phyloP scores from a whole-genome alignment of 2,888 invertebrate genomes.

The Proisotoma minuta region DNA sequence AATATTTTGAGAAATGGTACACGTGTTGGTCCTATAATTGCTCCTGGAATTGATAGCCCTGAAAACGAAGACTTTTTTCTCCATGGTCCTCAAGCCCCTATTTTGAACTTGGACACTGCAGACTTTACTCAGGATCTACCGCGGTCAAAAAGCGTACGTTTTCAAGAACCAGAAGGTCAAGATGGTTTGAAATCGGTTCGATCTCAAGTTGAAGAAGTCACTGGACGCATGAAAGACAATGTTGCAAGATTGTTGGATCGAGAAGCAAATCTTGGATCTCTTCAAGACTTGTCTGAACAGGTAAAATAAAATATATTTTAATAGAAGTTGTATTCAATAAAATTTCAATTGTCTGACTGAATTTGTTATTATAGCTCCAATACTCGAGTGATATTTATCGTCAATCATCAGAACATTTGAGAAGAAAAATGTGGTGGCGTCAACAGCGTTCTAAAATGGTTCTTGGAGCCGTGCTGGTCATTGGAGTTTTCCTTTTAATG shows the following conservation, averaged over 20 bases:
- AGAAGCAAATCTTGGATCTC: constrained; percentile 39
- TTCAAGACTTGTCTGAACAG: constrained; percentile 41
- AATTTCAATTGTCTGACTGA: background rate
- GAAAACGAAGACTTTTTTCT: constrained; percentile 40
- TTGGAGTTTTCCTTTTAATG: constrained; percentile 32
- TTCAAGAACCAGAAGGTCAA: constrained; percentile 34
- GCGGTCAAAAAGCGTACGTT: constrained; percentile 42
- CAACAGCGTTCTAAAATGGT: constrained; percentile 40
- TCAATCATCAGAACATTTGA: constrained; percentile 40
- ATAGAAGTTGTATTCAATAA: background rate
- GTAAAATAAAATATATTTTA: constrained; percentile 14
- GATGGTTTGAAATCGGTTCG: constrained; percentile 25
- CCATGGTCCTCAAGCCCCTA: constrained; percentile 35
- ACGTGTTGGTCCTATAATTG: constrained; percentile 24
- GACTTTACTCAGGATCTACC: constrained; percentile 23
- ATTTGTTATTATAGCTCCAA: constrained; percentile 29
- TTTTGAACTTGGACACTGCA: constrained; percentile 34
- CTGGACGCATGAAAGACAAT: constrained; percentile 42
- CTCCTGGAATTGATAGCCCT: constrained; percentile 31
- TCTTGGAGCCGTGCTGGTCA: constrained; percentile 38
- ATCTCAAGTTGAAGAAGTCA: constrained; percentile 40
- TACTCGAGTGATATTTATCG: constrained; percentile 44
- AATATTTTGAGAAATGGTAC: constrained; percentile 1
- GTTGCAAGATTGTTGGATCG: constrained; percentile 40
- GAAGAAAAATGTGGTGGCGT: constrained; percentile 43